Percentiles rank a stretch among this genome's conserved stretches.
Evolutionary conservation across 2,888 invertebrate genomes (phyloP).

Genomic region (Polymixis lichenea): DNA sequence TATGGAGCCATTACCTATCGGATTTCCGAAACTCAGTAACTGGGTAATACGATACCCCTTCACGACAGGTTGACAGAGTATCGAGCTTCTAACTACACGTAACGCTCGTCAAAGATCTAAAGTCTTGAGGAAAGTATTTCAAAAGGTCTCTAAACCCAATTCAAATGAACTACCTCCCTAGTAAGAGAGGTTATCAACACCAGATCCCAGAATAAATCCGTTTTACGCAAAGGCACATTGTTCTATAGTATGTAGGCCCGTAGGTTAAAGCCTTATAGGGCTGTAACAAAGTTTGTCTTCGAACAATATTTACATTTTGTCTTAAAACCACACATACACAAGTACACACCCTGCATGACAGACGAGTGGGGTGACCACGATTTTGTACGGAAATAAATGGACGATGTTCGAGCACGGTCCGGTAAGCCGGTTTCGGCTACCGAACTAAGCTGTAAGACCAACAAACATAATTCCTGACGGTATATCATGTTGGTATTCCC

Average conservation of each 20-base stretch:
- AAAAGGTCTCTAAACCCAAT: neutral
- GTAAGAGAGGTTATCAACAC: constrained; percentile 31
- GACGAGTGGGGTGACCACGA: constrained; percentile 52
- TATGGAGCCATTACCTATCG: no score
- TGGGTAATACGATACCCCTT: no score
- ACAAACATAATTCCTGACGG: constrained; percentile 47
- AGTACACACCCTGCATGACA: constrained; percentile 31
- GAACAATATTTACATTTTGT: constrained; percentile 46
- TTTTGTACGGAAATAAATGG: constrained; percentile 51
- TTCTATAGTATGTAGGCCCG: neutral
- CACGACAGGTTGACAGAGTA: neutral
- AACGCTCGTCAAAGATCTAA: neutral
- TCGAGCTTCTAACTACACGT: neutral
- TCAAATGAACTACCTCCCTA: neutral
- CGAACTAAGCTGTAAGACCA: constrained; percentile 47
- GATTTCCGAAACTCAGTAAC: no score
- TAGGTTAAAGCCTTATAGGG: neutral
- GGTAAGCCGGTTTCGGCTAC: constrained; percentile 43
- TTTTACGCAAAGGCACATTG: constrained; percentile 6
- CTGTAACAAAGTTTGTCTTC: constrained; percentile 26
- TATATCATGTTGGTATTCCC: constrained; percentile 45
- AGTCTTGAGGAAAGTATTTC: neutral
- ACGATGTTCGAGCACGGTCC: constrained; percentile 30
- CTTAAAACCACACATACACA: constrained; percentile 35
- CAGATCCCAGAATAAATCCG: neutral